A percentile compares a stretch with the other conserved stretches of the same genome.
Conservation (phyloP, 2,797 vertebrate species). For the Bovichtus diacanthus region DNA sequence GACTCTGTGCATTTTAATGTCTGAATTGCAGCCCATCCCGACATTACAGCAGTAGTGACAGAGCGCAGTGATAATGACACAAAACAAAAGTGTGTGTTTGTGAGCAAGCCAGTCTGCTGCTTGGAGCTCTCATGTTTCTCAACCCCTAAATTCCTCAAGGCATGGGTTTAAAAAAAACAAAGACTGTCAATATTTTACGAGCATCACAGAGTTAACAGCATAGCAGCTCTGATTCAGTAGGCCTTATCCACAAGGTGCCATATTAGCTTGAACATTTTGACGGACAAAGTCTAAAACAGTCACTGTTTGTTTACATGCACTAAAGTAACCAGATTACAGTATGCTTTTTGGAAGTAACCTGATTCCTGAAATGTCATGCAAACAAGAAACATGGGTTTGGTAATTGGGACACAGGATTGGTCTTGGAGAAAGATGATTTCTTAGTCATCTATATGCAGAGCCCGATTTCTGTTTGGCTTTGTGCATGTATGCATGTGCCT, state of each 20-base stretch:
- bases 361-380: not conserved
- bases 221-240: not conserved
- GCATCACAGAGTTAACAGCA: not conserved
- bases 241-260: not conserved
- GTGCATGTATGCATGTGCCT: not conserved
- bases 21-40: slow-evolving; percentile 13
- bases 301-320: not conserved
- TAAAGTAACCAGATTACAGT: not conserved
- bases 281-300: not conserved
- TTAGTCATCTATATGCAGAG: not conserved
- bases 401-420: not conserved
- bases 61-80: slow-evolving; percentile 23
- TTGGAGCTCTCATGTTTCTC: not conserved
- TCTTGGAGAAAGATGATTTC: not conserved
- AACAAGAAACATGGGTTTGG: not conserved
- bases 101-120: not conserved
- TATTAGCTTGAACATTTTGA: not conserved
- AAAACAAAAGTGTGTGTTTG: not conserved
- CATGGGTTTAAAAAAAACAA: not conserved
- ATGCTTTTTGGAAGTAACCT: not conserved
- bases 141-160: not conserved
- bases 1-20: slow-evolving; percentile 54
- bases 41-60: slow-evolving; percentile 11
- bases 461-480: not conserved
- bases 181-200: not conserved